A percentile compares a stretch with the other conserved stretches of the same genome.
phyloP scores from a whole-genome alignment of 2,113 vertebrate genomes.

The Rhombomys opimus region DNA sequence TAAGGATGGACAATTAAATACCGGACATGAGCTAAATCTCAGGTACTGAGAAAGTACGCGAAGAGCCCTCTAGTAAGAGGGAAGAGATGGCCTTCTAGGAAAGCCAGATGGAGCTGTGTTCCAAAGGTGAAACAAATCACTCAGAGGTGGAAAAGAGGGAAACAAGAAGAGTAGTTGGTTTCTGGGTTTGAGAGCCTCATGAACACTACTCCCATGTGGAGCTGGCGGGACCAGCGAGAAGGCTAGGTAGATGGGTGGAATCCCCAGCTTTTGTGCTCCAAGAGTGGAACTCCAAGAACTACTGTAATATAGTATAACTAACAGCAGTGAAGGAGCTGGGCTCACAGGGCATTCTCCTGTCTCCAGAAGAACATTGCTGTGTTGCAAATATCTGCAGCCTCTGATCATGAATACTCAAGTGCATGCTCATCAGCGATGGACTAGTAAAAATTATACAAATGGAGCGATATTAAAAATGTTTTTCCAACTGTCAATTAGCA shows the following conservation, averaged over 20 bases:
- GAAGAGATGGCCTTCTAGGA: neutral
- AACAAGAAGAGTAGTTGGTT: neutral
- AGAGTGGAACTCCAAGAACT: neutral
- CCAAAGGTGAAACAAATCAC: neutral
- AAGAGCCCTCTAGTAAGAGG: neutral
- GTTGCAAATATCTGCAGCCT: neutral
- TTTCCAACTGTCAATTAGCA: conserved; percentile 10
- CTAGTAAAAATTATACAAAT: conserved; percentile 29
- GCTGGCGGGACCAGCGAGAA: accelerated
- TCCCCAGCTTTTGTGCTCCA: neutral
- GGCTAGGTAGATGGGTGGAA: neutral
- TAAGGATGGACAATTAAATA: neutral
- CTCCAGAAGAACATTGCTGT: neutral
- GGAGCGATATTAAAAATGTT: conserved; percentile 32
- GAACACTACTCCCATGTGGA: neutral
- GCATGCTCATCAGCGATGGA: neutral
- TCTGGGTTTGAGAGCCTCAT: neutral
- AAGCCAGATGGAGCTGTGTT: neutral
- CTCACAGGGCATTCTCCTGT: neutral
- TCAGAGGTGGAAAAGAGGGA: neutral
- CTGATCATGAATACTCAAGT: neutral
- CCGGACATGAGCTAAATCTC: neutral
- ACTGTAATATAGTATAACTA: neutral
- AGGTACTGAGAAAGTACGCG: neutral
- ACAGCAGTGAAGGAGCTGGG: neutral